Evolutionary conservation across 2,888 invertebrate genomes (phyloP).

Genomic region (Aproaerema taeniolella): DNA sequence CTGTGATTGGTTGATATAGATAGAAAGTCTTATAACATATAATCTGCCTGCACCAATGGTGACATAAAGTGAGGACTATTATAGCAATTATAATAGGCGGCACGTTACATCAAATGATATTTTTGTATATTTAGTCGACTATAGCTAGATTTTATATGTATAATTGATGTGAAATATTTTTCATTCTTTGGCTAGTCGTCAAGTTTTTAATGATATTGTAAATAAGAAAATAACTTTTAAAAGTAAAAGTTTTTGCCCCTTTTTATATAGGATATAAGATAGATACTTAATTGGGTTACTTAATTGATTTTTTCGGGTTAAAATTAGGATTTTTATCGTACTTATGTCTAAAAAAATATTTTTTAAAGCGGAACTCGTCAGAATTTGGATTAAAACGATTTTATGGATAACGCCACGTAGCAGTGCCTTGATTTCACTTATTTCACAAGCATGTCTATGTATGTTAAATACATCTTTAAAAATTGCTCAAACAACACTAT

Average conservation of each 20-base stretch:
- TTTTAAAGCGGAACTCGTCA: background rate
- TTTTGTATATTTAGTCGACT: conserved; percentile 29
- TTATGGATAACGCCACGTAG: background rate
- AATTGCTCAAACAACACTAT: conserved; percentile 5
- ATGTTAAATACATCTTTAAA: background rate
- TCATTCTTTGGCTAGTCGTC: conserved; percentile 45
- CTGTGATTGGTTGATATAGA: too few relatives aligned
- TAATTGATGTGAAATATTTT: conserved; percentile 25
- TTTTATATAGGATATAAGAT: conserved; percentile 28
- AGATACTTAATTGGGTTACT: conserved; percentile 19
- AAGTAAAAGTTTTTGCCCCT: conserved; percentile 32
- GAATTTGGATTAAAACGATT: background rate
- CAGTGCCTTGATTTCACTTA: conserved; percentile 14
- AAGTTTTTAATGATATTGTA: conserved; percentile 26
- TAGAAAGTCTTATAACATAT: too few relatives aligned
- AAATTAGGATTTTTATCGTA: too few relatives aligned
- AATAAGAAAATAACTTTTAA: conserved; percentile 19
- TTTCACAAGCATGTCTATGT: background rate
- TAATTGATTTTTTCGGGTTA: too few relatives aligned
- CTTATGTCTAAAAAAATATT: background rate
- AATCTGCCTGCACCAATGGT: conserved; percentile 12
- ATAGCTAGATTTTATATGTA: conserved; percentile 18
- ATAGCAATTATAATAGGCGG: conserved; percentile 22
- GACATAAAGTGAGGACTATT: conserved; percentile 28
- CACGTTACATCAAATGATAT: conserved; percentile 28